phyloP scores from a whole-genome alignment of 2,888 invertebrate species.

The Drosophila melanosoma region DNA sequence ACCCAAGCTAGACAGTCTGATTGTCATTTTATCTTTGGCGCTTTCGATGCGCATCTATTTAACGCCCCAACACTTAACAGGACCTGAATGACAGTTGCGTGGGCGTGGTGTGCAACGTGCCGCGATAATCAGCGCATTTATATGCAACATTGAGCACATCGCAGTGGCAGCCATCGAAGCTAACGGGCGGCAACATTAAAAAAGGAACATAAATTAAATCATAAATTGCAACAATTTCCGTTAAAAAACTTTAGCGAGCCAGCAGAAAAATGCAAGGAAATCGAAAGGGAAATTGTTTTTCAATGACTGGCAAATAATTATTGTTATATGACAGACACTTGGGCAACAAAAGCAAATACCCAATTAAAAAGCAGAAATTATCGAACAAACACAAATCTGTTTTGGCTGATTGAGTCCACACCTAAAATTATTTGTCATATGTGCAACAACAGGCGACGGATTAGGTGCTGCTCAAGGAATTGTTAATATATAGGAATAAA shows the following conservation, averaged over 20 bases:
- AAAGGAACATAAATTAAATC: slow-evolving; percentile 77
- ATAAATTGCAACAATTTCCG: slow-evolving; percentile 79
- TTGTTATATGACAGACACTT: slow-evolving; percentile 54
- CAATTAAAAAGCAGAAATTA: slow-evolving; percentile 55
- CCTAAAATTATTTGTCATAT: not conserved
- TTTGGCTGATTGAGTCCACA: not conserved
- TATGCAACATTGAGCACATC: slow-evolving; percentile 64
- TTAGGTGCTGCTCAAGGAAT: not conserved
- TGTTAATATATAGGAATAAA: not conserved
- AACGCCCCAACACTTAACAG: slow-evolving; percentile 29
- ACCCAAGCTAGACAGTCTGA: slow-evolving; percentile 52
- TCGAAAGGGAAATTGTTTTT: slow-evolving; percentile 78
- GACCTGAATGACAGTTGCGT: slow-evolving; percentile 19
- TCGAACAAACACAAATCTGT: slow-evolving; percentile 4
- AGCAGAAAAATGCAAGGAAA: slow-evolving; percentile 66
- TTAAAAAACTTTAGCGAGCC: slow-evolving; percentile 49
- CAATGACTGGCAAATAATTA: slow-evolving; percentile 76
- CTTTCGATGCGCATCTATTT: slow-evolving; percentile 31
- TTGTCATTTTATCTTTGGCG: slow-evolving; percentile 53
- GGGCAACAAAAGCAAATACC: slow-evolving; percentile 38
- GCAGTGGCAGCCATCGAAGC: slow-evolving; percentile 16
- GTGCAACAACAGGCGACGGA: not conserved
- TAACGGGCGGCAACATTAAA: slow-evolving; percentile 56
- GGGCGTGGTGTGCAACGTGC: slow-evolving; percentile 15
- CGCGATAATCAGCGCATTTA: slow-evolving; percentile 73